A percentile compares a stretch with the other conserved stretches of the same genome.
Evolutionary conservation across 2,888 invertebrate species (phyloP).

Genomic region (Serripes groenlandicus): DNA sequence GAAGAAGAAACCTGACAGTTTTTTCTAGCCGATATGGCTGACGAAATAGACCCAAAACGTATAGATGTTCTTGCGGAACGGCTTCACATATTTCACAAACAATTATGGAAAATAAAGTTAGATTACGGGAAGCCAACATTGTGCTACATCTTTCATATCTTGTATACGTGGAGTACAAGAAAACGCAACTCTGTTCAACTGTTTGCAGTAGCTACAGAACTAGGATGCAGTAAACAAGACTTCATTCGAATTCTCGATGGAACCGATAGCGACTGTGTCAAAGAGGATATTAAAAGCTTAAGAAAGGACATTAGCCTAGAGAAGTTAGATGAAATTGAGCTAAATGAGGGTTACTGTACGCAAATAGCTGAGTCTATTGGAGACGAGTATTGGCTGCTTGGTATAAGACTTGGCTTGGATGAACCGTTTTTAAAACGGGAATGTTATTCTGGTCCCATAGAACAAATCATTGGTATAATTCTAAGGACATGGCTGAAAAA

Average conservation of each 20-base stretch:
- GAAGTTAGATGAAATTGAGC: not conserved
- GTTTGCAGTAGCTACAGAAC: not conserved
- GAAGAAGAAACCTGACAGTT: not conserved
- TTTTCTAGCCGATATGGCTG: slow-evolving; percentile 3
- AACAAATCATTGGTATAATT: no score
- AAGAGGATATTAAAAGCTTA: not conserved
- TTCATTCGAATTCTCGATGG: not conserved
- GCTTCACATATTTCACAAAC: not conserved
- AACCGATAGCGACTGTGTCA: not conserved
- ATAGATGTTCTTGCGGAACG: not conserved
- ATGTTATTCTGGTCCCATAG: not conserved
- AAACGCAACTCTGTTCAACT: not conserved
- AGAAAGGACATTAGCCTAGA: not conserved
- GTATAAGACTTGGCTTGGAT: not conserved
- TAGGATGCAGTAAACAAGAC: not conserved
- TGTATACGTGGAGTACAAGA: not conserved
- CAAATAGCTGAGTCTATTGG: not conserved
- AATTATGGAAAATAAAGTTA: not conserved
- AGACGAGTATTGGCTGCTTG: slow-evolving; percentile 4
- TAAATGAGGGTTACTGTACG: not conserved
- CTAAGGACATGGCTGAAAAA: no score
- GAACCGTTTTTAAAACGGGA: not conserved
- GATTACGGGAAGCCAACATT: not conserved
- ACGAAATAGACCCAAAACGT: not conserved
- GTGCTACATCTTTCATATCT: not conserved